Base-by-base conservation (phyloP, 2,888 invertebrate species). In the Chymomyza amoena region DNA sequence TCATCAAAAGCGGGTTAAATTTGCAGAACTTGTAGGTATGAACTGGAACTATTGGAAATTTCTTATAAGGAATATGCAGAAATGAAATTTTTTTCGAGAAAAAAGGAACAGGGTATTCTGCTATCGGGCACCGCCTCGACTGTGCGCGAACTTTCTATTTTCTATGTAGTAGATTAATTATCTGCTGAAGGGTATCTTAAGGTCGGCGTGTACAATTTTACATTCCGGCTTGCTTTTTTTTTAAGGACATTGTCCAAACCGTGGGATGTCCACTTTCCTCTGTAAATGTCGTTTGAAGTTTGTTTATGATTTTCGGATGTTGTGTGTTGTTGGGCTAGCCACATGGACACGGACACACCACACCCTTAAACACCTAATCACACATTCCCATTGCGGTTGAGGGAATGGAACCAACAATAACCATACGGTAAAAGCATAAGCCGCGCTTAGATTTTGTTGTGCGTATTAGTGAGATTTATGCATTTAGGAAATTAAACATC, bases 401-500 rank as follows among this genome's bases (percentile, higher is more conserved):
- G 56, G 28, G 45, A 67, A 61, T 25, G 25, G 25, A 25, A 20
- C 15, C 54, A 54, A 54, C 16, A 57, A 57, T 25, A 57, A 25
- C 18, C 18, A 57, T 57, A 25, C 18, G 25, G 25, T 18, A 67
- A 63, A 75, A 71, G 66, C 72, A 80, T 78, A 79, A 80, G 72
- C 75, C 76, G 80, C 78, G 75, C 76, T 84, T 84, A 82, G 84
- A 87, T 79, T 79, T 86, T 81, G 77, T 78, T 76, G 75, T 66
- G 80, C 84, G 85, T 84, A 86, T 88, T 88, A 82, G 79, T 76
- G 78, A 84, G 89, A 90, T 90, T 90, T 90, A 90, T 90, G 90
- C 78, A 79, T 90, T 89, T 87, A 89, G 90, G 90, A 90, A 90
- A 90, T 90, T 90, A 90, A 90, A 90, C 87, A 90, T 90, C 89